A percentile compares a stretch with the other conserved stretches of the same genome.
Evolutionary conservation across 1,140 invertebrate genomes (phyloP).

Genomic region (Contarinia nasturtii): DNA sequence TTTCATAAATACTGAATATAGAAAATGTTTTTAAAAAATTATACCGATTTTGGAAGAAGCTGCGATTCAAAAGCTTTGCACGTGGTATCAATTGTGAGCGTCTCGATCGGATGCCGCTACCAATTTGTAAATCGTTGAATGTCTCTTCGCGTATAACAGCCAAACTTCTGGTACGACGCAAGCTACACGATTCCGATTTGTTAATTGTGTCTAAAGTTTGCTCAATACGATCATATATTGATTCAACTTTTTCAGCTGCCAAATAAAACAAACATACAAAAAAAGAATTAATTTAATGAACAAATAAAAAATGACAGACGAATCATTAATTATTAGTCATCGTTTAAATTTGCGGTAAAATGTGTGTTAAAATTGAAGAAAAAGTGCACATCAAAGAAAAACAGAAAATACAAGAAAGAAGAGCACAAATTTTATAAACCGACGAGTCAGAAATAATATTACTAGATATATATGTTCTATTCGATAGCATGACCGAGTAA

Average conservation of each 20-base stretch:
- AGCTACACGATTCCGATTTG: slow-evolving; percentile 32
- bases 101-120: slow-evolving; percentile 32
- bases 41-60: slow-evolving; percentile 47
- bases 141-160: slow-evolving; percentile 58
- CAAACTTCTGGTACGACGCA: slow-evolving; percentile 50
- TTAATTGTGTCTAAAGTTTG: neutral
- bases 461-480: too few species aligned
- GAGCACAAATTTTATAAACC: too few species aligned
- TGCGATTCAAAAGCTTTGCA: slow-evolving; percentile 51
- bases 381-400: too few species aligned
- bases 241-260: neutral
- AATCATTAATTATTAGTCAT: neutral
- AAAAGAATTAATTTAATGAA: too few species aligned
- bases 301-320: too few species aligned
- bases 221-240: neutral
- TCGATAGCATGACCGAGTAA: too few species aligned
- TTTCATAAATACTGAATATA: too few species aligned
- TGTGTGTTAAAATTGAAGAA: too few species aligned
- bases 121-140: slow-evolving; percentile 38
- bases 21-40: neutral
- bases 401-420: too few species aligned
- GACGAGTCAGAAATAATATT: too few species aligned
- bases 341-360: neutral
- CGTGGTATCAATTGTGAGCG: slow-evolving; percentile 55
- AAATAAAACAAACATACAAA: neutral